Evolutionary conservation across 1,140 invertebrate genomes (phyloP), one percentile per base, ranked within the genome.

Genomic region (Anastrepha obliqua): DNA sequence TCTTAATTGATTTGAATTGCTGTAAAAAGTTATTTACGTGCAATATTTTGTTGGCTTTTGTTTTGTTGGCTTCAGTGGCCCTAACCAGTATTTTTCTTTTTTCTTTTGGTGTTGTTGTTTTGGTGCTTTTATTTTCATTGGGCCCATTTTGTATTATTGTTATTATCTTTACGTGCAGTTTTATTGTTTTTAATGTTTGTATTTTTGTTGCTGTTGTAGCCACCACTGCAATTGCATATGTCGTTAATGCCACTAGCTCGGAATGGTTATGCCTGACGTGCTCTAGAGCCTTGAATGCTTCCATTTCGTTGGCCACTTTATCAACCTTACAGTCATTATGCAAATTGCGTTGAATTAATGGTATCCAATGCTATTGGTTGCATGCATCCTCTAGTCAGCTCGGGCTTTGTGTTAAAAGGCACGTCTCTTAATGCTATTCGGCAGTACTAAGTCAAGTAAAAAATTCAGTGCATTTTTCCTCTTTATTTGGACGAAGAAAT

Each of bases 1-100:
- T 87, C 67, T 87, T 87, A 87, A 87, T 87, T 87, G 86, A 87
- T 87, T 87, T 87, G 58, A 87, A 87, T 87, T 87, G 86, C 86
- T 55, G 20, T 44, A 55, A 62, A 86, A 62, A 87, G 86, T 87
- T 87, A 64, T 87, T 67, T 87, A 87, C 86, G 62, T 87, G 39
- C 42, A 20, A 58, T 81, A 42, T 81, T 81, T 81, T 81, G 74
- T 39, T 67, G 20, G 15, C 39, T 81, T 17, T 81, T 4, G 5
- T 74, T 42, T 60, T n/a, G 39, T 15, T 74, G 67, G 17, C 60
- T 62, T 62, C 7, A 62, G 8, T 62, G 67, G 67, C 67, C 44
- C 42, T 74, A 17, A 47, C 29, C 42, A 74, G 42, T 0, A 29
- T 29, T 29, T 29, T 29, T 29, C 29, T 29, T 29, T 29, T 29